Conservation (phyloP, 2,888 invertebrate genomes). For the Drosophila mimetica region DNA sequence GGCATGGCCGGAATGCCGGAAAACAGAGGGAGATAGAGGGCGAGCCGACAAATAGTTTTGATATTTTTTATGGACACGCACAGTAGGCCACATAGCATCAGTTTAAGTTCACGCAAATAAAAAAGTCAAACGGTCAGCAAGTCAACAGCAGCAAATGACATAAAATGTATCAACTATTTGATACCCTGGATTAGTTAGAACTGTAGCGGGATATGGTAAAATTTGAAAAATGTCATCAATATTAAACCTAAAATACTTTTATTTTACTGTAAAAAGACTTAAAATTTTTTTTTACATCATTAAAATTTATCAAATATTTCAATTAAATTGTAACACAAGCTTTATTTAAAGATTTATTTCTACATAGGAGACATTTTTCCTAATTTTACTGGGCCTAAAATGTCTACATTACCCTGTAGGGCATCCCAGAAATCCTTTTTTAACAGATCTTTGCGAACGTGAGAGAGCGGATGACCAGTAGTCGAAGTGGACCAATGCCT, state of each 20-base stretch:
- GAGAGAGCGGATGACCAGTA: conserved; percentile 76
- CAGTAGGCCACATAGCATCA: conserved; percentile 49
- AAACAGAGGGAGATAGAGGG: conserved; percentile 13
- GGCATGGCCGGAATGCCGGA: not conserved
- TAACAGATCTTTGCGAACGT: conserved; percentile 80
- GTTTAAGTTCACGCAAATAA: conserved; percentile 38
- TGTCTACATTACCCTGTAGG: not conserved
- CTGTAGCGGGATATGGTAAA: not conserved
- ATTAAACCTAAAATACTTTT: too few species aligned
- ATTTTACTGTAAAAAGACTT: too few species aligned
- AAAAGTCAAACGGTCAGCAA: conserved; percentile 68
- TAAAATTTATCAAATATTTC: too few species aligned
- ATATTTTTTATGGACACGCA: conserved; percentile 66
- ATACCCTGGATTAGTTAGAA: not conserved
- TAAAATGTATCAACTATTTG: not conserved
- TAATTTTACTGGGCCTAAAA: not conserved
- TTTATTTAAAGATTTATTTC: too few species aligned
- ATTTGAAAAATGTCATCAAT: not conserved
- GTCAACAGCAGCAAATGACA: conserved; percentile 45
- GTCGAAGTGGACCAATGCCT: conserved; percentile 50
- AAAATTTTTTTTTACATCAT: too few species aligned
- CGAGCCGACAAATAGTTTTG: conserved; percentile 53
- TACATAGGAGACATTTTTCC: too few species aligned
- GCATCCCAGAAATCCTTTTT: conserved; percentile 37
- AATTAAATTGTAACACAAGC: too few species aligned